Base-by-base conservation (phyloP, 2,113 vertebrate species). In the Brachionichthys hirsutus region DNA sequence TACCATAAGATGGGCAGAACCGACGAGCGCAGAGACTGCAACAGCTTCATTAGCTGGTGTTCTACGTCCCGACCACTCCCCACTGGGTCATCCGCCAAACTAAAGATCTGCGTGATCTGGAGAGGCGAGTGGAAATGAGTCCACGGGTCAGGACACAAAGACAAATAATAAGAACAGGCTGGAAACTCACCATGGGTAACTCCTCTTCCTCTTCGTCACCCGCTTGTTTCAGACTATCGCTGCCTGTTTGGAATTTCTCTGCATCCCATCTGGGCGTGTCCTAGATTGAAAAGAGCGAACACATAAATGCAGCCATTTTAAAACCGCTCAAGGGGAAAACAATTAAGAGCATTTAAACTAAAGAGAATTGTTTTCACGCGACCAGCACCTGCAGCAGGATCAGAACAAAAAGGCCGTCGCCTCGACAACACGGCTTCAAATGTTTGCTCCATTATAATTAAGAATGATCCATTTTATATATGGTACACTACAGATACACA, bases 61-160 rank as follows among this genome's bases (percentile, higher is more conserved):
- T 90, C 86, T 0, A 51, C 11, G 2, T 88, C 84, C 0, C 14
- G 44, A 3, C 59, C 68, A 0, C 19, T 43, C 4, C 24, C 64
- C 0, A 22, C 13, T 0, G 50, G 9, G n/a, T 16, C 63, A 1
- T 82, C 84, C 0, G 89, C 87, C 79, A 91, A 64, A 67, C 89
- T 91, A 77, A 86, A 92, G 73, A 90, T 90, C 75, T 88, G 87
- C 1, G 90, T 89, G 56, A 92, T 92, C 91, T 92, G 78, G 9
- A 53, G 7, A 55, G 15, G 45, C 43, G n/a, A 47, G 11, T 8
- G 20, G 8, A 10, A 9, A 12, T 41, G 12, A 10, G 8, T 7
- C 4, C 9, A 16, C 30, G 41, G 17, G n/a, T 19, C 2, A 0
- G 1, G 17, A 9, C 6, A 2, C 11, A 2, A 2, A 38, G 12